phyloP scores from a whole-genome alignment of 2,113 vertebrate species.

The Nettapus auritus region DNA sequence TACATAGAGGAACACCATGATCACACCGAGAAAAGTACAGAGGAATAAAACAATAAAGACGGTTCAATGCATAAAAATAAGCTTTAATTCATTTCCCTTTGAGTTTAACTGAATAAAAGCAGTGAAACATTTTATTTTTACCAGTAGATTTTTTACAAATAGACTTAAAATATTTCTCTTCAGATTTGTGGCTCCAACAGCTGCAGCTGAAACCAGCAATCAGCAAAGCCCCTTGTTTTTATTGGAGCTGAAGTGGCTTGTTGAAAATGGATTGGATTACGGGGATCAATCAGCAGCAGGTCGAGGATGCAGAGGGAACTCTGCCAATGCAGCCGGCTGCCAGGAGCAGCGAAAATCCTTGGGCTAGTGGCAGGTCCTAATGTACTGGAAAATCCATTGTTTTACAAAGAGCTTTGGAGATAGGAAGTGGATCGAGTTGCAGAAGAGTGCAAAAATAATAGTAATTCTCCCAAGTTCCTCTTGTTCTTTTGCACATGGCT shows the following conservation, averaged over 20 bases:
- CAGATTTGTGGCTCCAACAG: conserved; percentile 66
- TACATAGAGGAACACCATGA: background rate
- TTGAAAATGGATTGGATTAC: conserved; percentile 77
- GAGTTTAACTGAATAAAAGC: conserved; percentile 38
- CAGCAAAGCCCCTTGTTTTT: conserved; percentile 71
- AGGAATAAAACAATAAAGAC: background rate
- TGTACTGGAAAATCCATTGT: conserved; percentile 70
- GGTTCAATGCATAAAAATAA: background rate
- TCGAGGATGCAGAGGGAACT: conserved; percentile 66
- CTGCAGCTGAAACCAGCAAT: conserved; percentile 71
- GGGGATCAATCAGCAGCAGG: conserved; percentile 72
- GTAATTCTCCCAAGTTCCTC: conserved; percentile 6
- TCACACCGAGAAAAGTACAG: background rate
- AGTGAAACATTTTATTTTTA: conserved; percentile 21
- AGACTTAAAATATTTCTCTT: conserved; percentile 59
- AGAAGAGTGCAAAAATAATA: conserved; percentile 42
- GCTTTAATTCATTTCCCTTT: background rate
- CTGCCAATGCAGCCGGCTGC: conserved; percentile 52
- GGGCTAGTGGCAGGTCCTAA: conserved; percentile 58
- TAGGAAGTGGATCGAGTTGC: conserved; percentile 44
- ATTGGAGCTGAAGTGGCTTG: conserved; percentile 71
- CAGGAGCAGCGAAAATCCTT: conserved; percentile 70
- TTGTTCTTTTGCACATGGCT: background rate
- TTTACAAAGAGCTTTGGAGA: conserved; percentile 61
- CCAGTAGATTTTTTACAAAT: conserved; percentile 30